Base-by-base conservation (phyloP, 2,888 invertebrate species). In the Dolichomitus sp. region DNA sequence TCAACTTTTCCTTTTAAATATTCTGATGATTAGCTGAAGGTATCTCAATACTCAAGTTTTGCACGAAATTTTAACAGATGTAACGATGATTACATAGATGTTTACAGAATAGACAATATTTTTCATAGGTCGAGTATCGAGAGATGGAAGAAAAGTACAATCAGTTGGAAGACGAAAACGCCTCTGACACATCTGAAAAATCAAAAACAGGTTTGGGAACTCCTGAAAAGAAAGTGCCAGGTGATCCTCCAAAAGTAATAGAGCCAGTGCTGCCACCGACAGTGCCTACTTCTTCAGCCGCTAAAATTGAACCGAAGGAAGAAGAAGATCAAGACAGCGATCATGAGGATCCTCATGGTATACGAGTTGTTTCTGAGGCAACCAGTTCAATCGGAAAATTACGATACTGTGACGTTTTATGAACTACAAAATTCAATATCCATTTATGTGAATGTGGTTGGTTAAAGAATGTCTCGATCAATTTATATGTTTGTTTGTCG, bases 121-220 rank as follows among this genome's bases (percentile, higher is more conserved):
- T 45, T 23, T 54, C 27, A 70, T 83, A 96, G 96, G 95, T 96
- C 93, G 96, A 96, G 93, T 95, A 94, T 80, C 95, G 95, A 89
- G 96, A 96, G 93, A 93, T 96, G 89, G 96, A 96, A 87, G 96
- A 96, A 87, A 96, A 96, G 89, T 94, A 95, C 81, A 96, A 95
- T 92, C 92, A 93, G 83, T 93, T 95, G 75, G 96, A 96, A 83
- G 95, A 95, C 72, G 96, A 96, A 89, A 95, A 95, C 87, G 94
- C 95, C 84, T 95, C 95, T 1, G 96, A 96, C 89, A 94, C 95
- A 65, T 95, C 95, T 27, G 96, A 96, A 80, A 96, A 95, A 90
- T 95, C 95, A 79, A 96, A 96, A 90, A 92, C 95, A 27, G 94
- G 92, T 3, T 86, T 94, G 5, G 91, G 91, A 4, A 93, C 92